Evolutionary conservation across 2,888 invertebrate genomes (phyloP).

Genomic region (Nomada goodeniana): DNA sequence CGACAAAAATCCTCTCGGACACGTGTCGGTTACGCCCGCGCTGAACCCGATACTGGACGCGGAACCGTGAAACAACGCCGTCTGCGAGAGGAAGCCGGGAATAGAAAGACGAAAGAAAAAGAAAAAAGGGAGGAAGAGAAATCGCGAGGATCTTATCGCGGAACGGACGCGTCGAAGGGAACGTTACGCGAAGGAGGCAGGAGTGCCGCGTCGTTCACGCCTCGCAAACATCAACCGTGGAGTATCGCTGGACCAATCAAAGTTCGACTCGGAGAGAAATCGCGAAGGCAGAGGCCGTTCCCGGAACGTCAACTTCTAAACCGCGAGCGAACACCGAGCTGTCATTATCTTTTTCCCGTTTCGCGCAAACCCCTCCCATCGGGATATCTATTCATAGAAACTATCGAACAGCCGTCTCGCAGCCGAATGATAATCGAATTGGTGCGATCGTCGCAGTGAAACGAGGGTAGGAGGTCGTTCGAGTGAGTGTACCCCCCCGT

Average conservation of each 20-base stretch:
- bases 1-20: background rate
- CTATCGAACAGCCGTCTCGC: conserved; percentile 31
- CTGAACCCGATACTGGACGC: conserved; percentile 25
- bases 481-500: conserved; percentile 17
- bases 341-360: conserved; percentile 8
- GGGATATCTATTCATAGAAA: conserved; percentile 33
- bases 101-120: background rate
- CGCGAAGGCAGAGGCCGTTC: background rate
- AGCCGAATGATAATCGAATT: conserved; percentile 52
- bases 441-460: conserved; percentile 65
- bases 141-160: too few relatives aligned
- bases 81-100: too few relatives aligned
- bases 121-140: background rate
- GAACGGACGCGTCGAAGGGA: too few relatives aligned
- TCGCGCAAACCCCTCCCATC: background rate
- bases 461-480: conserved; percentile 74
- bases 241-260: background rate
- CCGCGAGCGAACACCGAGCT: background rate
- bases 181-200: too few relatives aligned
- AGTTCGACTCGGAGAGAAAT: background rate
- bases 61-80: conserved; percentile 15
- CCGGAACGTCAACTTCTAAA: background rate
- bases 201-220: too few relatives aligned
- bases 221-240: too few relatives aligned
- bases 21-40: conserved; percentile 12